Evolutionary conservation across 2,888 invertebrate genomes (phyloP).

Genomic region (Caprella mutica): DNA sequence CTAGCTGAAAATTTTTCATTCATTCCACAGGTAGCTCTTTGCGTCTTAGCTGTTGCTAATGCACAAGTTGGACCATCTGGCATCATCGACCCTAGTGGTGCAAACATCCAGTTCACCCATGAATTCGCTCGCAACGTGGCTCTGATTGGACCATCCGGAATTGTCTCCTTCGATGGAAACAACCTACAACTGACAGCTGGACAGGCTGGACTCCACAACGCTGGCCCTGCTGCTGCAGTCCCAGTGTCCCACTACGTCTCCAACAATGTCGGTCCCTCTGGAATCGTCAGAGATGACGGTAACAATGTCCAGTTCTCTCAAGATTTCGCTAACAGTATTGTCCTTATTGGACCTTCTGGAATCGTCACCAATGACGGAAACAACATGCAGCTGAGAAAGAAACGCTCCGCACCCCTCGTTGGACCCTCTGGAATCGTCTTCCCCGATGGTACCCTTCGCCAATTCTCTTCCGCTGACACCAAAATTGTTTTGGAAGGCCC

Average conservation of each 20-base stretch:
- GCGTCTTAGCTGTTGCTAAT: slow-evolving; percentile 18
- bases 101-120: slow-evolving; percentile 24
- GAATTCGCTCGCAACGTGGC: slow-evolving; percentile 17
- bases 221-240: no score
- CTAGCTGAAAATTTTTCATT: no score
- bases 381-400: slow-evolving; percentile 17
- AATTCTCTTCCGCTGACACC: no score
- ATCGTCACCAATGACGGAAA: slow-evolving; percentile 15
- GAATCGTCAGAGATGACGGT: slow-evolving; percentile 18
- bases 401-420: background rate
- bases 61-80: slow-evolving; percentile 29
- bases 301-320: slow-evolving; percentile 23
- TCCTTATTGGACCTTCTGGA: slow-evolving; percentile 24
- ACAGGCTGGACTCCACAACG: slow-evolving; percentile 18
- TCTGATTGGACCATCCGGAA: slow-evolving; percentile 19
- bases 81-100: slow-evolving; percentile 22
- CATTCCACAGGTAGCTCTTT: slow-evolving; percentile 32
- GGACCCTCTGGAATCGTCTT: no score
- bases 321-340: slow-evolving; percentile 13
- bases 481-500: no score
- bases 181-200: slow-evolving; percentile 26
- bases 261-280: slow-evolving; percentile 6
- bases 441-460: no score
- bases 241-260: background rate
- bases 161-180: slow-evolving; percentile 17